Base-by-base conservation (phyloP, 1,140 invertebrate species). In the Drosophila ananassae region DNA sequence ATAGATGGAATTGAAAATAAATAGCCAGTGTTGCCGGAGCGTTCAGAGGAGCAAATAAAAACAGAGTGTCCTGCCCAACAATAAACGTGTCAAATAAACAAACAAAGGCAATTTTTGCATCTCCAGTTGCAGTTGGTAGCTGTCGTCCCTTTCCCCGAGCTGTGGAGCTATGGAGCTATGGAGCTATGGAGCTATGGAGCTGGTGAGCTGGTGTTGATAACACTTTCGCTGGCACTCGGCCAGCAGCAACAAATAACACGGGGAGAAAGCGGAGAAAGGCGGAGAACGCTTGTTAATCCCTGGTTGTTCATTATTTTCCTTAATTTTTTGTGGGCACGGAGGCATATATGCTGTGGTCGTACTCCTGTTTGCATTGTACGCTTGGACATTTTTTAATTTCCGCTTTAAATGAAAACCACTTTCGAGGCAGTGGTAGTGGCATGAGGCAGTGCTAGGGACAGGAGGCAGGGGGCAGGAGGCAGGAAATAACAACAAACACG, bases 331-430 rank as follows among this genome's bases (percentile, higher is more conserved):
- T 37, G 34, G 34, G 34, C 34, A 37, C 34, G 34, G 34, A 37
- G 34, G 34, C 34, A 37, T 37, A 37, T 37, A 37, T 37, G 34
- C 34, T 41, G 22, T 28, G 34, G 25, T 47, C 57, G 13, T 50
- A 9, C 13, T 46, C 48, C 56, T 82, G 77, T 61, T 73, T 60
- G 58, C 53, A 57, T 64, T 60, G 77, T 32, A 69, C 64, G 67
- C 64, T 46, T 71, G 76, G 78, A 75, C 77, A 85, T 81, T 82
- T 87, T 87, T 87, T 87, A 87, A 87, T 87, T 87, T 87, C 82
- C 83, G 83, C 73, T 87, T 73, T 89, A 87, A 87, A 87, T 82
- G 75, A 89, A 89, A 82, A 79, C 79, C 83, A 76, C 79, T 82
- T 87, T 64, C 6, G 34, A n/a, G 9, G 21, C 10, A 48, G 22